Base-by-base conservation (phyloP, 2,113 vertebrate species). In the Oryzias celebensis region DNA sequence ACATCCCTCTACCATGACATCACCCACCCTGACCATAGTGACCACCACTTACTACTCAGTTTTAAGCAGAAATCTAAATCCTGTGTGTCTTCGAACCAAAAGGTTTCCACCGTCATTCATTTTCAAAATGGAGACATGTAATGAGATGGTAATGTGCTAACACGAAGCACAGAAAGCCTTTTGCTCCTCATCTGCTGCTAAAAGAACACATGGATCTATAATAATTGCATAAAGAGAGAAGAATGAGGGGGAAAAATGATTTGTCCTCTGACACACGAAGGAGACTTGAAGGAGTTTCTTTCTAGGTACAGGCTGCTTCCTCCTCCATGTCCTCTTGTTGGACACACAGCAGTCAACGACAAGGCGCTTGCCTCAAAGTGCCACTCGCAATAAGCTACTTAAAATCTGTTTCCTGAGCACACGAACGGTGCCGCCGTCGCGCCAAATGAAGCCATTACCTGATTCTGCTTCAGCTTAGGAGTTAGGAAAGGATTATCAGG, bases 291-390 rank as follows among this genome's bases (percentile, higher is more conserved):
- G 86, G 85, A 87, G 78, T 71, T 79, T 84, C 75, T 84, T 83
- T 76, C 85, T 82, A 85, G 85, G 65, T 77, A 83, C 79, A 68
- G 68, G 73, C 66, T 53, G 71, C 58, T 79, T 74, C 73, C 63
- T 65, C 75, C 45, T 79, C 58, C 68, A 59, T 65, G 62, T 56
- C 60, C 52, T 70, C 64, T 56, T 74, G 14, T 63, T 68, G 60
- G 45, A 64, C 53, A 65, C 67, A 65, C 43, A 62, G 65, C 60
- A 71, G 63, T 73, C 77, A 71, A 62, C 71, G 73, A 89, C 87
- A 84, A 87, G 85, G 87, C 77, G 71, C 85, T 88, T 85, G 87
- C 75, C 86, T 89, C 85, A 81, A 80, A 91, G 83, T 86, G 88
- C 81, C 86, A 84, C 77, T 81, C 75, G 74, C 66, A 82, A 53